These are phyloP conservation scores for Diprion similis DNA, from an alignment of 1,140 invertebrate genomes.

Conservation along the genomic window DNA sequence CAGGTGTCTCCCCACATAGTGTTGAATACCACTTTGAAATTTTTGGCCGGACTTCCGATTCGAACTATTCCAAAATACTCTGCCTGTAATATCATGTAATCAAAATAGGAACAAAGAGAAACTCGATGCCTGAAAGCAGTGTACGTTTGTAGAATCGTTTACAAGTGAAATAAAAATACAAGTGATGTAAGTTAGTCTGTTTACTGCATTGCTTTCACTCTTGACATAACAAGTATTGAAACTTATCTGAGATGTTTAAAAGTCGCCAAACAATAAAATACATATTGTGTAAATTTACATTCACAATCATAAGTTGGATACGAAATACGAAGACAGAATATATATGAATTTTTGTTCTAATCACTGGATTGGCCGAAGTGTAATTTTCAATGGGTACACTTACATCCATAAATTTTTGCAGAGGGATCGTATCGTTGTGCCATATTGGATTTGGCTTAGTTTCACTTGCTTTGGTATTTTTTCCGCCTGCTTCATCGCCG, in stretches of 20 bases:
- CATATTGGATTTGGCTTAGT: constrained; percentile 10
- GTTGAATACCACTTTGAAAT: constrained; percentile 74
- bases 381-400: constrained; percentile 20
- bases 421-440: constrained; percentile 30
- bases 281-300: no score
- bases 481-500: background rate
- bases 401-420: constrained; percentile 45
- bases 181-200: constrained; percentile 16
- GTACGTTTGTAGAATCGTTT: no score
- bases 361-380: no score
- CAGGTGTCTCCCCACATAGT: constrained; percentile 73
- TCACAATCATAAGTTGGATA: background rate
- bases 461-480: background rate
- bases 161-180: constrained; percentile 12
- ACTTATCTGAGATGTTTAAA: no score
- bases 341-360: no score
- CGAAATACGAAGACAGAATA: no score
- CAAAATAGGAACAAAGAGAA: no score
- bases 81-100: constrained; percentile 54
- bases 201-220: background rate
- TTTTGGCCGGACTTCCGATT: constrained; percentile 69
- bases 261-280: no score
- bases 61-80: constrained; percentile 73
- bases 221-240: no score
- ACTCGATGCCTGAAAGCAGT: no score